phyloP scores from a whole-genome alignment of 1,140 invertebrate species.

The Dufourea novaeangliae region DNA sequence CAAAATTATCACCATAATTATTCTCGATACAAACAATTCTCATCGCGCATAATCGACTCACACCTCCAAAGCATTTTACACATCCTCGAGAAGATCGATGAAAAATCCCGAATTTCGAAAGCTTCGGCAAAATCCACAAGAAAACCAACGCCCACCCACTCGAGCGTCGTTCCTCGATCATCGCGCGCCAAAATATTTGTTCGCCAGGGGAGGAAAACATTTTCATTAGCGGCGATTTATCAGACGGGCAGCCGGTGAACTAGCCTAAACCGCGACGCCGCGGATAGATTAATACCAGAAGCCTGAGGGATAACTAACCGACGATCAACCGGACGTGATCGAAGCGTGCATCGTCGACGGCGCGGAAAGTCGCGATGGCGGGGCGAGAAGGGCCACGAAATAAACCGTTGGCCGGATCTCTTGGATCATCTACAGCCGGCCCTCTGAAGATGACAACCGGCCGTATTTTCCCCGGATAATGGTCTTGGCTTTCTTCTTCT shows the following conservation, averaged over 20 bases:
- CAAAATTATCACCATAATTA: too few species aligned
- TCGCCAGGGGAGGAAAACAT: constrained; percentile 5
- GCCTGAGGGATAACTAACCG: too few species aligned
- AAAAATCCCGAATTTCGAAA: too few species aligned
- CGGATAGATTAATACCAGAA: constrained; percentile 8
- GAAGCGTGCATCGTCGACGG: not conserved
- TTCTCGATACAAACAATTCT: too few species aligned
- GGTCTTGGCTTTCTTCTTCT: constrained; percentile 58
- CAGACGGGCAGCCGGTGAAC: not conserved
- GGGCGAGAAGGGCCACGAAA: constrained; percentile 6
- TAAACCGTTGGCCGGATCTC: constrained; percentile 26
- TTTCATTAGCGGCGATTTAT: constrained; percentile 17
- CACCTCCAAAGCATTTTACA: too few species aligned
- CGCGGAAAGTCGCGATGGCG: not conserved
- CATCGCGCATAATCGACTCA: too few species aligned
- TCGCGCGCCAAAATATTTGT: constrained; percentile 18
- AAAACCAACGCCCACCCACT: too few species aligned
- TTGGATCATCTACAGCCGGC: constrained; percentile 41
- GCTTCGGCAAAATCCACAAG: too few species aligned
- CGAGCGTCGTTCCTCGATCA: not conserved
- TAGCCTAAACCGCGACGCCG: not conserved
- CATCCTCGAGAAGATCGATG: too few species aligned
- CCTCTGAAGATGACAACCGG: constrained; percentile 68
- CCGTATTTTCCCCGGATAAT: constrained; percentile 72
- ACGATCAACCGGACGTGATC: not conserved